Evolutionary conservation across 2,113 vertebrate species (phyloP), one percentile per base, ranked within the genome.

Genomic region (Toxotes chatareus): DNA sequence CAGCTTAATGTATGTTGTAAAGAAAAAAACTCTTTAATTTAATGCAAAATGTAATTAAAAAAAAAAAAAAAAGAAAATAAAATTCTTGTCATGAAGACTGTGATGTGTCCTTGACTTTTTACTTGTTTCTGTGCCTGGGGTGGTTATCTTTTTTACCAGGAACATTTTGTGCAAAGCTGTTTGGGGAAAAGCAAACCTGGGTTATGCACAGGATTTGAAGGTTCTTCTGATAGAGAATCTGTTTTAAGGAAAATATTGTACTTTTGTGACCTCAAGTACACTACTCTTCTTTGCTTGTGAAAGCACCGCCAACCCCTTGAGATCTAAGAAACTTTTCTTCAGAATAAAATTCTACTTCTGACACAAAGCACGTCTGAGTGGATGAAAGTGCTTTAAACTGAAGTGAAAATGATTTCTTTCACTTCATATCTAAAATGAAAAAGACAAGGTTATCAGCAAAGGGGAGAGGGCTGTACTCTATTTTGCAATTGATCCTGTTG

Each of bases 1-100:
- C 94, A 93, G 95, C 89, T 96, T 96, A 97, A 96, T 98, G 96
- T 98, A 95, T 91, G 96, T 96, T 97, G 96, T 97, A 96, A 96
- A 96, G 96, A 91, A 96, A 95, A 96, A 96, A 96, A 94, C 90
- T 97, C 96, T 97, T 97, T 97, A 96, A 96, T 96, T 95, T 96
- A 94, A 93, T 94, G 91, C 91, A 94, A 94, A 94, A 93, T 94
- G 93, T 94, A 93, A 97, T 97, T 95, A 94, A 95, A 95, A 95
- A 94, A 97, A n/a, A n/a, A n/a, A 96, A 96, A 96, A 97, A 96
- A 97, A 96, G 88, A 94, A 95, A 95, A 97, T 94, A 93, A 93
- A 94, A 92, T 93, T 93, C 90, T 92, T 93, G 94, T 95, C 93
- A 94, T 92, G 90, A 91, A 90, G 86, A 62, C 59, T 88, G 71